A percentile compares a stretch with the other conserved stretches of the same genome.
phyloP scores from a whole-genome alignment of 2,797 vertebrate genomes.

The Enteromius fasciolatus region DNA sequence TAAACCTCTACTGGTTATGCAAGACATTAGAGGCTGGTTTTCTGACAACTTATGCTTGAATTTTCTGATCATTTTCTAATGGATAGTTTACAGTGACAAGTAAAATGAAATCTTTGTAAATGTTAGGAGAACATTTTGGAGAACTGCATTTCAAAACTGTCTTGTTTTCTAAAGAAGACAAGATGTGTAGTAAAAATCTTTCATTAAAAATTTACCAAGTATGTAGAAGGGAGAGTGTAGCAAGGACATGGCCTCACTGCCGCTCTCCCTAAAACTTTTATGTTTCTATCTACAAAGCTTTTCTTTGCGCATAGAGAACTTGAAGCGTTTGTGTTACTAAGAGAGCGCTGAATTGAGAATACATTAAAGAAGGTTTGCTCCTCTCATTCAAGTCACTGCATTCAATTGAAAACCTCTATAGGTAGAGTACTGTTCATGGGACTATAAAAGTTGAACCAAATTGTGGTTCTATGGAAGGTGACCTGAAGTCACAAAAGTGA shows the following conservation, averaged over 20 bases:
- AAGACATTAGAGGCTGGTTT: background rate
- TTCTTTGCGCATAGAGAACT: slow-evolving; percentile 24
- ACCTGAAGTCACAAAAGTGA: background rate
- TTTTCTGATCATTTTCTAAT: background rate
- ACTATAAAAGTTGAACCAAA: background rate
- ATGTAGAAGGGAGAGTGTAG: slow-evolving; percentile 31
- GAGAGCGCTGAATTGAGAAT: slow-evolving; percentile 26
- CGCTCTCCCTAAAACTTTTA: slow-evolving; percentile 43
- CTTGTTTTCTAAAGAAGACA: background rate
- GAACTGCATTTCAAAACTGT: background rate
- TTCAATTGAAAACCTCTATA: slow-evolving; percentile 1
- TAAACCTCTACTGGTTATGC: background rate
- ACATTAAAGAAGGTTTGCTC: slow-evolving; percentile 15
- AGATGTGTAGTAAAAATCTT: slow-evolving; percentile 27
- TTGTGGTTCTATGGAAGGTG: background rate
- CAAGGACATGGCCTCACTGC: slow-evolving; percentile 39
- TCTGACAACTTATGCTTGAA: background rate
- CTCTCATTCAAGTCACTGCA: slow-evolving; percentile 18
- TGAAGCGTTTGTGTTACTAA: slow-evolving; percentile 14
- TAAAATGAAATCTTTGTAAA: background rate
- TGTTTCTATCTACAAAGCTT: slow-evolving; percentile 45
- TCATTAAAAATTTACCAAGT: slow-evolving; percentile 48
- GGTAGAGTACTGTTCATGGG: background rate
- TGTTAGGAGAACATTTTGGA: background rate
- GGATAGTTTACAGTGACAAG: background rate